Base-by-base conservation (phyloP, 2,888 invertebrate species). In the Hartigia nigra region DNA sequence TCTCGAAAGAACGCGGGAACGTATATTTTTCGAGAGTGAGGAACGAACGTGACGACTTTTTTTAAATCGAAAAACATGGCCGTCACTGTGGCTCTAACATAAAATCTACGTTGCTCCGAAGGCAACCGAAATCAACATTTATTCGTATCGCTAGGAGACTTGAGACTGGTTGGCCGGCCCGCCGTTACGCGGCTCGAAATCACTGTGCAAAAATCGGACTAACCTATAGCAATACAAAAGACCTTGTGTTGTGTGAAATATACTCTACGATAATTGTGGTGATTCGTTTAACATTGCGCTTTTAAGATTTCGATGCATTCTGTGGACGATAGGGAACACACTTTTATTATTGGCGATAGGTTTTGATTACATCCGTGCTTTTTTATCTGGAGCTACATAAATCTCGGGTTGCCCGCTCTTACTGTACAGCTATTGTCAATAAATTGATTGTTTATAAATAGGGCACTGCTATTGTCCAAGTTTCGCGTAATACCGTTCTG, bases 41-140 rank as follows among this genome's bases (percentile, higher is more conserved):
- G 23, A 55, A 55, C 55, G 55, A 55, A 55, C 5, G 23, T 55
- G 55, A 55, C 55, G 55, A 31, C 72, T 69, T 76, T 70, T 76
- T 70, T 37, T 74, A 31, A 77, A 37, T 14, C 31, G 31, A 37
- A 78, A 78, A 76, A 72, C 37, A 78, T 78, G 34, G 76, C 76
- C 69, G 70, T 76, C 74, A 75, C 37, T 74, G 75, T 72, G 36
- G 12, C 36, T 31, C n/a, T 31, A 75, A 75, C n/a, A 32, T 32
- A 75, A 75, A 37, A 34, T 34, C 37, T 75, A 31, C 75, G 75
- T 36, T 37, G 23, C 37, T 75, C 9, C 36, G 9, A 75, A 75
- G 35, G 23, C 55, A 55, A 23, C 55, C 55, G 9, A 55, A 55
- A 55, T 55, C 55, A 55, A 55, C 55, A 23, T 55, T 55, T 23